Base-by-base conservation (phyloP, 1,140 invertebrate species). In the Platorchestia sp. region DNA sequence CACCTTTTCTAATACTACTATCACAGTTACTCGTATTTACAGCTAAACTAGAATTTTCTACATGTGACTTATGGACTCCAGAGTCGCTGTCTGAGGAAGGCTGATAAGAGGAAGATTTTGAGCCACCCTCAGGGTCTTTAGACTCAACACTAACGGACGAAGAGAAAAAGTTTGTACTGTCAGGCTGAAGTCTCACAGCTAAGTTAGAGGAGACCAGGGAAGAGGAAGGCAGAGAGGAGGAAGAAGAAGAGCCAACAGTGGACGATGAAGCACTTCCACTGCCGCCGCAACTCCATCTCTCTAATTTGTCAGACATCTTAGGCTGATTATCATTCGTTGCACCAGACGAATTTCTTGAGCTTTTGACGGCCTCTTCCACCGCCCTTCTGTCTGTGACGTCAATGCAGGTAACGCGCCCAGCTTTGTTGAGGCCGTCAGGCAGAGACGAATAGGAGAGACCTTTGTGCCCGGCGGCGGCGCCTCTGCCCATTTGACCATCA, bases 301-400 rank as follows among this genome's bases (percentile, higher is more conserved):
- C 91, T 93, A 93, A 93, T 93, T 93, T 93, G 45, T 93, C 91
- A 42, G 91, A 45, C 19, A 93, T 93, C 44, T 93, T 93, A 47
- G 91, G 91, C 91, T 93, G 91, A 44, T 14, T 47, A 45, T 93
- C 91, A 93, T 93, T 93, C 43, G 91, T n/a, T 93, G 91, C 44
- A 45, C 43, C 96, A 87, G 86, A 95, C 41, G 96, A 96, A 95
- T 96, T 96, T 95, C 95, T 95, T n/a, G 96, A 96, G 95, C 96
- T 96, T 95, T 96, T 96, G 42, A 96, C 95, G 75, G 96, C 96
- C 86, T 96, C 96, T 95, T 96, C 95, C 53, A 96, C 95, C 40
- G 96, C 96, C 95, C 96, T 96, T 47, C 96, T 95, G 93, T 96
- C 96, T 59, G 95, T 96, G 44, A 96, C 96, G 95, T 96, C 96